phyloP scores from a whole-genome alignment of 92 coral and sea anemone genomes.

The Palythoa grandiflora region DNA sequence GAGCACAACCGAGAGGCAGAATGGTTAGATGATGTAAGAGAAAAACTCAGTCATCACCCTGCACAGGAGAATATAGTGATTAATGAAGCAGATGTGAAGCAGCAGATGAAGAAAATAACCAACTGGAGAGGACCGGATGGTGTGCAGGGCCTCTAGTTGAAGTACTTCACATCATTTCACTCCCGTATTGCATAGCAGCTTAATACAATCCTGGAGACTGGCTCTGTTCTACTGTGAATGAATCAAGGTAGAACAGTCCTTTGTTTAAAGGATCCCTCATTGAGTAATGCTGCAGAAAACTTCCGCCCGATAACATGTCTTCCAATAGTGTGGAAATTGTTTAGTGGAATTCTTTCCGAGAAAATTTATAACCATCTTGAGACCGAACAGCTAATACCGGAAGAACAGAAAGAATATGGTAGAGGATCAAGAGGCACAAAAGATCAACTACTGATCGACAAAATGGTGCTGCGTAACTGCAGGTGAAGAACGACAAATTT shows the following conservation, averaged over 20 bases:
- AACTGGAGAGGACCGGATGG: conserved; percentile 62
- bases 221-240: conserved; percentile 50
- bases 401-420: conserved; percentile 57
- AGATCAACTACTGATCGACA: conserved; percentile 57
- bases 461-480: conserved; percentile 50
- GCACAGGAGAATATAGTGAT: conserved; percentile 14
- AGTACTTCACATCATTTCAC: conserved; percentile 34
- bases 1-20: conserved; percentile 41
- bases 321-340: conserved; percentile 53
- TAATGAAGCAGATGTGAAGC: conserved; percentile 8
- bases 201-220: conserved; percentile 10
- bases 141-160: conserved; percentile 58
- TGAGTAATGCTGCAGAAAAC: conserved; percentile 37
- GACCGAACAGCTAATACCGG: conserved; percentile 31
- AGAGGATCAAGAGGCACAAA: conserved; percentile 51
- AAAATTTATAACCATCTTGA: conserved; percentile 53
- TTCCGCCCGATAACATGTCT: conserved; percentile 60
- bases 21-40: conserved; percentile 42
- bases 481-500: conserved; percentile 41
- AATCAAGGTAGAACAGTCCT: neutral
- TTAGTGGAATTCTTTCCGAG: conserved; percentile 39
- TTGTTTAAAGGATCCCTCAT: conserved; percentile 39
- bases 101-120: conserved; percentile 27
- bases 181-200: conserved; percentile 33
- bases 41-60: conserved; percentile 7